Percentiles rank a stretch among this genome's conserved stretches.
Conservation (phyloP, 2,888 invertebrate species). For the Himalopsyche japonica region DNA sequence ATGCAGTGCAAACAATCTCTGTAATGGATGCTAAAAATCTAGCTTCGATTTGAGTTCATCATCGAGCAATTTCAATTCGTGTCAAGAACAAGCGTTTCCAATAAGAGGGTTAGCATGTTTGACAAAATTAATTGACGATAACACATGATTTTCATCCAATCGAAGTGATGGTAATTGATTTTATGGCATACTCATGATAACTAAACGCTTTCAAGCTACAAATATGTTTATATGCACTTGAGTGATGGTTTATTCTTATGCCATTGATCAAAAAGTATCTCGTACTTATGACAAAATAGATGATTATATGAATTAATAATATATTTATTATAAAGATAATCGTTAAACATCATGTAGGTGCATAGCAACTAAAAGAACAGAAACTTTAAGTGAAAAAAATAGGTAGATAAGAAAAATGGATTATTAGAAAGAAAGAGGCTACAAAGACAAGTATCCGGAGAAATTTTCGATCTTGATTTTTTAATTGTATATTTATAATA, state of each 20-base stretch:
- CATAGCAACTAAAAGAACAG: no score
- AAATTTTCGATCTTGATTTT: no score
- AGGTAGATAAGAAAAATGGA: no score
- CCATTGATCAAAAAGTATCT: neutral
- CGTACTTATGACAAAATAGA: no score
- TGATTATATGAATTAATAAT: no score
- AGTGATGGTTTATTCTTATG: neutral
- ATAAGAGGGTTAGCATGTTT: neutral
- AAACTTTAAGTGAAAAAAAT: no score
- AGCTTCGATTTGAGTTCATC: neutral
- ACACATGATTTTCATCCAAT: neutral
- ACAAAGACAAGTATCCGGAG: no score
- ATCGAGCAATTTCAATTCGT: neutral
- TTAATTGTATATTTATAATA: no score
- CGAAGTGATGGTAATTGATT: neutral
- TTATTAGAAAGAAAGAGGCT: no score
- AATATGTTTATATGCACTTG: neutral
- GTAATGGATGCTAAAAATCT: neutral
- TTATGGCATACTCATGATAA: neutral
- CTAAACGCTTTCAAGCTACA: neutral
- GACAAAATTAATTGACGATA: neutral
- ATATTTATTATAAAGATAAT: no score
- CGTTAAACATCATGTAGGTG: no score
- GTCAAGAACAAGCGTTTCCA: neutral
- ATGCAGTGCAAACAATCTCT: no score